Conservation (phyloP, 2,113 vertebrate species). For the Hippocampus zosterae region DNA sequence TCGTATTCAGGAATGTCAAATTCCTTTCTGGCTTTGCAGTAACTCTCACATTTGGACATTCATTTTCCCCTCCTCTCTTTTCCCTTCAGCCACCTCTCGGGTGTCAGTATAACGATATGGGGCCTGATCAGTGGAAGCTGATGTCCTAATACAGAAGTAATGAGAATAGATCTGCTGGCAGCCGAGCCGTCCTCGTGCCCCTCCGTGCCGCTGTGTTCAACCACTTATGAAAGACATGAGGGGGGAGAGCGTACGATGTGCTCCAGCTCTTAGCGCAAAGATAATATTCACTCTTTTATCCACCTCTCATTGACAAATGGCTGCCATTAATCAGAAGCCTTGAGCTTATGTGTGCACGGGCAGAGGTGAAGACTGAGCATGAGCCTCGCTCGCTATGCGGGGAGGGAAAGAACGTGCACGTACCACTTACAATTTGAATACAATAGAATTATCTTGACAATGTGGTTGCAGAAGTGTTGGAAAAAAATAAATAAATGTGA, state of each 20-base stretch:
- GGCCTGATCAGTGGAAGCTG: conserved; percentile 67
- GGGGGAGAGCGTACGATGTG: conserved; percentile 44
- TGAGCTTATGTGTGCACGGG: neutral
- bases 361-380: conserved; percentile 38
- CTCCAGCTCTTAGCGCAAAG: conserved; percentile 65
- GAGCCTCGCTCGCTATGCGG: conserved; percentile 30
- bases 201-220: conserved; percentile 53
- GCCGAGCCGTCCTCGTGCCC: conserved; percentile 48
- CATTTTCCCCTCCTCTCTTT: conserved; percentile 19
- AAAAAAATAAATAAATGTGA: conserved; percentile 26
- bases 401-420: conserved; percentile 39
- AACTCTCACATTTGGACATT: conserved; percentile 13
- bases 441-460: conserved; percentile 7
- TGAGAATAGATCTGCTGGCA: conserved; percentile 69
- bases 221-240: conserved; percentile 68
- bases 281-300: conserved; percentile 75
- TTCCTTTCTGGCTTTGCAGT: conserved; percentile 25
- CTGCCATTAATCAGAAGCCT: conserved; percentile 65
- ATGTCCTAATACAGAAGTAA: conserved; percentile 70
- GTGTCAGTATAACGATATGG: conserved; percentile 60
- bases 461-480: conserved; percentile 22
- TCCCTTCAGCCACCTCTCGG: conserved; percentile 42
- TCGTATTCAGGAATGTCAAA: conserved; percentile 56
- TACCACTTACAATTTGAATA: conserved; percentile 10
- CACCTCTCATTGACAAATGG: conserved; percentile 70